Percentiles rank a stretch among this genome's conserved stretches.
These are phyloP conservation scores for Ormyrus nitidulus DNA, from an alignment of 2,888 invertebrate genomes.

Conservation along the genomic window DNA sequence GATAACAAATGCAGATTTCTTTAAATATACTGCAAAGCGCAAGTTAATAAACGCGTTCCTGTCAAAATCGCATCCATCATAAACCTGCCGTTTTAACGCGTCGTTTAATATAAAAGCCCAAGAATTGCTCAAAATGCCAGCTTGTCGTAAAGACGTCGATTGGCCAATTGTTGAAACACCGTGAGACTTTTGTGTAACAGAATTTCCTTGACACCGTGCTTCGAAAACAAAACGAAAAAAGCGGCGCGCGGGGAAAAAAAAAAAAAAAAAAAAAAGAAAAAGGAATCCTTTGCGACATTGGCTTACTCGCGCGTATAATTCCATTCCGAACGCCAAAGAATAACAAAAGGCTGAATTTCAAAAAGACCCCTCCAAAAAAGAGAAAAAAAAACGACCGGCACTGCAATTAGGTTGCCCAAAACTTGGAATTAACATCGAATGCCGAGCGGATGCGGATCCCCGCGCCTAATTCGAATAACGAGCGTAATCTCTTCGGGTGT, in stretches of 20 bases:
- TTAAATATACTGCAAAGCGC: no score
- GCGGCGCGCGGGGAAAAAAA: neutral
- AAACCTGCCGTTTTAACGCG: constrained; percentile 1
- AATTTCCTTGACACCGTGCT: constrained; percentile 49
- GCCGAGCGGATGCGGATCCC: constrained; percentile 2
- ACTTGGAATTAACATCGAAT: constrained; percentile 17
- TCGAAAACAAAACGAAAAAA: constrained; percentile 22
- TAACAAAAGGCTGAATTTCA: constrained; percentile 12
- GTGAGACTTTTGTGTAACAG: constrained; percentile 43
- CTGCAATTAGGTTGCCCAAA: constrained; percentile 43
- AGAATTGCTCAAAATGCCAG: constrained; percentile 20
- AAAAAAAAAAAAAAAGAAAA: constrained; percentile 14
- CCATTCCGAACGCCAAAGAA: constrained; percentile 1
- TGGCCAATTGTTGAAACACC: constrained; percentile 45
- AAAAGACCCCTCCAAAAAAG: constrained; percentile 1
- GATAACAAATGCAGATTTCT: no score
- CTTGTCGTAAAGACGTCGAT: constrained; percentile 40
- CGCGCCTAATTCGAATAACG: no score
- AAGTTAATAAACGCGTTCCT: no score
- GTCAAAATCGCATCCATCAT: no score
- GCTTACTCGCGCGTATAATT: constrained; percentile 18
- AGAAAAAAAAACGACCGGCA: neutral
- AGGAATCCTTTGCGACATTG: constrained; percentile 29
- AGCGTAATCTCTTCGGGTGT: no score
- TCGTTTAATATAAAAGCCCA: constrained; percentile 19